Percentiles rank a stretch among this genome's conserved stretches.
phyloP scores from a whole-genome alignment of 2,113 vertebrate genomes.

The Mionectes macconnelli region DNA sequence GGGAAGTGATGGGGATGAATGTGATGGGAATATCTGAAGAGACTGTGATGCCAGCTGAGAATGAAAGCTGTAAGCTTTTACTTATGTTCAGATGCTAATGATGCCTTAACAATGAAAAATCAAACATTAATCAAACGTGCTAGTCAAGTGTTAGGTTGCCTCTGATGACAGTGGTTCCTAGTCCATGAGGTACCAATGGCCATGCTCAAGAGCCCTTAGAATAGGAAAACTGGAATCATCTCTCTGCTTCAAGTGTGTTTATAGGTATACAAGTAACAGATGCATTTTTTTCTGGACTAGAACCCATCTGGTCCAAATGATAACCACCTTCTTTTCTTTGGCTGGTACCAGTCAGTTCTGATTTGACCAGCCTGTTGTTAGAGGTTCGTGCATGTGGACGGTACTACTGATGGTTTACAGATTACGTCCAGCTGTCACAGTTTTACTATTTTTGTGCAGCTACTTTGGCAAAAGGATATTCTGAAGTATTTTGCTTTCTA shows the following conservation, averaged over 20 bases:
- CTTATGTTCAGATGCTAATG: not conserved
- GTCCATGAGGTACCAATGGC: not conserved
- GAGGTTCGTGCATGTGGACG: not conserved
- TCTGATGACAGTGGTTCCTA: not conserved
- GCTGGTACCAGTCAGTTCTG: not conserved
- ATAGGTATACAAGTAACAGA: not conserved
- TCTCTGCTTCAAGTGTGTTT: not conserved
- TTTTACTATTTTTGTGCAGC: not conserved
- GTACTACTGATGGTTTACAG: not conserved
- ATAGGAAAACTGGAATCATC: not conserved
- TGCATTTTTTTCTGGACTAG: not conserved
- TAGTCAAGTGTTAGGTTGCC: not conserved
- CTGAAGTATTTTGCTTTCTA: slow-evolving; percentile 28
- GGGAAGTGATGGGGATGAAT: not conserved
- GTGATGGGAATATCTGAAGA: not conserved
- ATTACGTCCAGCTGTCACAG: not conserved
- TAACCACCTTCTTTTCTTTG: not conserved
- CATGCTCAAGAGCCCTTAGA: not conserved
- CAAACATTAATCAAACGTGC: not conserved
- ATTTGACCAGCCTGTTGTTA: not conserved
- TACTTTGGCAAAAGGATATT: slow-evolving; percentile 29
- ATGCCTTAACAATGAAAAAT: not conserved
- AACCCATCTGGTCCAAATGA: not conserved
- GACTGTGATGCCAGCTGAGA: not conserved
- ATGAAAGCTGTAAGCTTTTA: not conserved